Evolutionary conservation across 1,140 invertebrate genomes (phyloP).

Genomic region (Triops longicaudatus): DNA sequence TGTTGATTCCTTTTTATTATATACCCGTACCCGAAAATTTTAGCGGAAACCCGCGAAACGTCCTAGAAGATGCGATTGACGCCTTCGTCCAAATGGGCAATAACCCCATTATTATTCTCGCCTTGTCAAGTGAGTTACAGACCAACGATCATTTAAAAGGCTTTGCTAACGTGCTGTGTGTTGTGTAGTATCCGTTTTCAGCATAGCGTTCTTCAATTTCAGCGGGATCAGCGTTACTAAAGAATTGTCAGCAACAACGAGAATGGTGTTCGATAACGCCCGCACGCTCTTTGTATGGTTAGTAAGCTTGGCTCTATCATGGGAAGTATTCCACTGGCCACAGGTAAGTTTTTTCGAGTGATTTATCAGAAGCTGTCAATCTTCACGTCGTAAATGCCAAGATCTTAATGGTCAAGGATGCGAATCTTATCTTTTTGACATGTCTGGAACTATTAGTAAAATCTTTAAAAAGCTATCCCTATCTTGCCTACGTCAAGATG

Average conservation of each 20-base stretch:
- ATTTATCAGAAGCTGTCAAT: not conserved
- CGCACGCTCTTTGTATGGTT: slow-evolving; percentile 83
- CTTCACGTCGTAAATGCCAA: not conserved
- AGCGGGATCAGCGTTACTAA: slow-evolving; percentile 91
- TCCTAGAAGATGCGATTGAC: slow-evolving; percentile 77
- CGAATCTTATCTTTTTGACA: not conserved
- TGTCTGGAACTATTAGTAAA: not conserved
- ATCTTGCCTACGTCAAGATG: not conserved
- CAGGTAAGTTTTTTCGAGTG: slow-evolving; percentile 47
- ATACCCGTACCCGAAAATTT: slow-evolving; percentile 64
- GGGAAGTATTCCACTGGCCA: slow-evolving; percentile 70
- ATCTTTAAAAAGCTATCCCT: not conserved
- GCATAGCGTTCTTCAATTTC: slow-evolving; percentile 94
- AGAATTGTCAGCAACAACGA: slow-evolving; percentile 79
- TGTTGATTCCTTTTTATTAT: slow-evolving; percentile 77
- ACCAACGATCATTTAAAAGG: not conserved
- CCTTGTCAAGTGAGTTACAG: slow-evolving; percentile 35
- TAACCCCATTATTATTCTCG: slow-evolving; percentile 51
- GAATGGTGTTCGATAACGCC: slow-evolving; percentile 84
- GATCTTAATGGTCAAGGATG: not conserved
- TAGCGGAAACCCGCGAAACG: slow-evolving; percentile 61
- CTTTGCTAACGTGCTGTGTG: not conserved
- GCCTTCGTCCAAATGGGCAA: slow-evolving; percentile 70
- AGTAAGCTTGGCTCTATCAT: slow-evolving; percentile 59
- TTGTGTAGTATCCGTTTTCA: slow-evolving; percentile 64